Base-by-base conservation (phyloP, 2,888 invertebrate species). In the Stramonita haemastoma region DNA sequence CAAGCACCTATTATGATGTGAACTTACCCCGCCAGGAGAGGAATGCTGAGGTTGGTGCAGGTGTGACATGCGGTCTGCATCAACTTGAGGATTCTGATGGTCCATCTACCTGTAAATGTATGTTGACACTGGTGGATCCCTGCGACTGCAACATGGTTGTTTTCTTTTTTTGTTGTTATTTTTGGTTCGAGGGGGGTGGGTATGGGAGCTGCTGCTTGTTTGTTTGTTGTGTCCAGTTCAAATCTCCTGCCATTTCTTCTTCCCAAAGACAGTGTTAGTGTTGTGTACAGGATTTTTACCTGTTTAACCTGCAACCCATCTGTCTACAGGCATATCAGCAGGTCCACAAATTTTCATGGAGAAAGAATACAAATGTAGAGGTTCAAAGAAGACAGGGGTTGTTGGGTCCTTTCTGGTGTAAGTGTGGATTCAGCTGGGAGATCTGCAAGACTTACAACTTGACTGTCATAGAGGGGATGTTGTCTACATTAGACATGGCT, bases 271-370 rank as follows among this genome's bases (percentile, higher is more conserved):
- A 32, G 77, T 79, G 77, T 79, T 29, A 79, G 32, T 32, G 29
- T 79, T 34, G 29, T 79, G 77, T 79, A 79, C 77, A 79, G 77
- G 77, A 79, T 79, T 15, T 32, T 79, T 79, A 15, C 19, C 77
- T 32, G 46, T 46, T 46, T 46, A 2, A 46, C 46, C 46, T 46
- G 46, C 46, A 46, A 46, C 46, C 32, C 32, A 32, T 19, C 19
- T 26, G 15, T 32, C 32, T 32, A 79, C 77, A 79, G 29, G 77
- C 77, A 79, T 79, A 79, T 79, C 77, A 79, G 32, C 15, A 79
- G 77, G 32, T 32, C 13, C 17, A 5, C 32, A 79, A 34, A 32
- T 15, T 17, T 79, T 32, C 32, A 17, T 32, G 0, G 77, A 19
- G 46, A 46, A 8, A 46, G 46, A 46, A 46, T 46, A 46, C 46